Conservation (phyloP, 2,888 invertebrate genomes). For the Anoncus sp. region DNA sequence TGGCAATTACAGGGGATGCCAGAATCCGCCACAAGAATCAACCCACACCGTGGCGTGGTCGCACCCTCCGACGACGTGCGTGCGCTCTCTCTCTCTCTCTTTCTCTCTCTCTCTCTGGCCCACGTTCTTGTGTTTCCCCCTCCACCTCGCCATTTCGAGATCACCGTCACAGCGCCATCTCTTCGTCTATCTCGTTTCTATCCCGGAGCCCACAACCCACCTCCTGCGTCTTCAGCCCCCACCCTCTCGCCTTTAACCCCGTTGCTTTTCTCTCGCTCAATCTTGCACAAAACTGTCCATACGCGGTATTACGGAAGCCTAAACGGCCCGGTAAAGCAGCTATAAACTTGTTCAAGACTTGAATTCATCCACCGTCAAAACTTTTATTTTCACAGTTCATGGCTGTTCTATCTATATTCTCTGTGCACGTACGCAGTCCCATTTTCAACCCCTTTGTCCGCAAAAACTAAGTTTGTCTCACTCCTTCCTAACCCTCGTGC, state of each 20-base stretch:
- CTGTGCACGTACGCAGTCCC: background rate
- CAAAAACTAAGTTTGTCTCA: conserved; percentile 14
- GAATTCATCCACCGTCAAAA: conserved; percentile 53
- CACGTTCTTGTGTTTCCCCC: conserved; percentile 22
- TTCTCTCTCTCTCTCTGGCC: conserved; percentile 34
- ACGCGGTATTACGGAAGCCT: conserved; percentile 64
- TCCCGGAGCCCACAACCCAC: background rate
- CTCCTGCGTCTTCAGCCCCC: conserved; percentile 4
- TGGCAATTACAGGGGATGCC: conserved; percentile 81
- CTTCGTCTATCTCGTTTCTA: conserved; percentile 19
- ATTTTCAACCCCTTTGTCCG: conserved; percentile 35
- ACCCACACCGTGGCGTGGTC: conserved; percentile 71
- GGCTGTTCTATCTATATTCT: background rate
- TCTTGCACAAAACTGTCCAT: conserved; percentile 31
- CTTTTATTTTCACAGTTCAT: background rate
- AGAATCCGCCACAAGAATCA: conserved; percentile 82
- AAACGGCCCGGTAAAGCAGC: conserved; percentile 51
- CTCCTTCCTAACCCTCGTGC: conserved; percentile 15
- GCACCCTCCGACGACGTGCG: conserved; percentile 66
- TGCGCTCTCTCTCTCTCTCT: conserved; percentile 54
- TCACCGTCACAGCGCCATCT: conserved; percentile 44
- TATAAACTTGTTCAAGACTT: conserved; percentile 59
- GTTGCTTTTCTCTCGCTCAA: conserved; percentile 4
- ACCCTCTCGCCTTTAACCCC: background rate
- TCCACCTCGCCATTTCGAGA: conserved; percentile 23